Evolutionary conservation across 2,797 vertebrate species (phyloP).

Genomic region (Benthosema pterotum): DNA sequence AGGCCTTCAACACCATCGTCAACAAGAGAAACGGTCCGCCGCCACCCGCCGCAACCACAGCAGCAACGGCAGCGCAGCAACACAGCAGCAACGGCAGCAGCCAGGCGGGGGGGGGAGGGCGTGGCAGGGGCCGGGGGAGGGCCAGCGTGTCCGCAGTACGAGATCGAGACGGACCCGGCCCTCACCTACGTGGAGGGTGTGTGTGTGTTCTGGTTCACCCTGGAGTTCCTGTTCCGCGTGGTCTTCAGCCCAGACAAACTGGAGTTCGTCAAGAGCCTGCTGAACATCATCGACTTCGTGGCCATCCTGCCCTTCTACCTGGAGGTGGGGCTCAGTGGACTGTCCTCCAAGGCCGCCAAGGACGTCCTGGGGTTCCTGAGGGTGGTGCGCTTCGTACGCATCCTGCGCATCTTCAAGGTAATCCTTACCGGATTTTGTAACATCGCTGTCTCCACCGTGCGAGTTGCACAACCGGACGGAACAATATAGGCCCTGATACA

Average conservation of each 20-base stretch:
- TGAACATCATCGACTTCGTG: slow-evolving; percentile 99
- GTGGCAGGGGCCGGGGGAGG: too few species aligned
- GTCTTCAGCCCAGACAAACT: slow-evolving; percentile 97
- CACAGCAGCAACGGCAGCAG: too few species aligned
- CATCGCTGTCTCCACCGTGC: too few species aligned
- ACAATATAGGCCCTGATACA: too few species aligned
- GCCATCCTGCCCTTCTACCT: slow-evolving; percentile 97
- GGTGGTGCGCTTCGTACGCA: slow-evolving; percentile 96
- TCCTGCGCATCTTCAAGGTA: slow-evolving; percentile 98
- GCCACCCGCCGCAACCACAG: slow-evolving; percentile 77
- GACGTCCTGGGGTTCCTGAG: slow-evolving; percentile 97
- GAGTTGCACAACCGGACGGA: too few species aligned
- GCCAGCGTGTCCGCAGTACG: slow-evolving; percentile 90
- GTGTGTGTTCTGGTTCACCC: slow-evolving; percentile 98
- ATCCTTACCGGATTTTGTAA: too few species aligned
- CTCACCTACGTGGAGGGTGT: slow-evolving; percentile 96
- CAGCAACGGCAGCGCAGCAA: too few species aligned
- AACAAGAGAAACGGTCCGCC: slow-evolving; percentile 89
- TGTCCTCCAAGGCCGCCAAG: slow-evolving; percentile 97
- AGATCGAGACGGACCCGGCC: slow-evolving; percentile 95
- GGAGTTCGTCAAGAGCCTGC: slow-evolving; percentile 95
- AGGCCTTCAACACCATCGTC: slow-evolving; percentile 97
- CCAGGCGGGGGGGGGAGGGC: too few species aligned
- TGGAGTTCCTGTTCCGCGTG: slow-evolving; percentile 96
- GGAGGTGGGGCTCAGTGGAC: slow-evolving; percentile 94